phyloP scores from a whole-genome alignment of 92 coral and sea anemone genomes.

The Zoanthus gigantus region DNA sequence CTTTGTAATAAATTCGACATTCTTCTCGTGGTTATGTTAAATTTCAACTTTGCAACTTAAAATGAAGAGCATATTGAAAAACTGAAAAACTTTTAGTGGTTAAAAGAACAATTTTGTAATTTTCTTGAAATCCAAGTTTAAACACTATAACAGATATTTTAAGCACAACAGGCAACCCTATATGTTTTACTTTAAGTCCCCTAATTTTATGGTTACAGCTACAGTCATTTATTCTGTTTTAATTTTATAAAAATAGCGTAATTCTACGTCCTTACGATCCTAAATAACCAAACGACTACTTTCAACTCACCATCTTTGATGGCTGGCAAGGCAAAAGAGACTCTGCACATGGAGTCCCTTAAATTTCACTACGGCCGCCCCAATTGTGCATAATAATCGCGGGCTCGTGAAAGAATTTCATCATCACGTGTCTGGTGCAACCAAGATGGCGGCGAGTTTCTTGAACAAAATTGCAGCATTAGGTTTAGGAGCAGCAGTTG shows the following conservation, averaged over 20 bases:
- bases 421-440: constrained; percentile 64
- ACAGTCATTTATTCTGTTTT: not conserved
- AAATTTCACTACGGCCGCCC: constrained; percentile 78
- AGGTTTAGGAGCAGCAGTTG: constrained; percentile 95
- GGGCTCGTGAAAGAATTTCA: constrained; percentile 52
- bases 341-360: constrained; percentile 92
- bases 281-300: not conserved
- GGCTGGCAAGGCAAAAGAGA: constrained; percentile 77
- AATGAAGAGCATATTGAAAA: too few relatives aligned
- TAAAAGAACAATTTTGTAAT: not conserved
- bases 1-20: too few relatives aligned
- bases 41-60: too few relatives aligned
- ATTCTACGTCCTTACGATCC: not conserved
- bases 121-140: not conserved
- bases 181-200: not conserved
- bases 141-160: not conserved
- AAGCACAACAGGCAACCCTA: not conserved
- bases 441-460: constrained; percentile 97
- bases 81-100: too few relatives aligned
- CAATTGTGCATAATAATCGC: constrained; percentile 53
- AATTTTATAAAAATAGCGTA: not conserved
- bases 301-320: constrained; percentile 82
- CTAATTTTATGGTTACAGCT: not conserved
- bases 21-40: too few relatives aligned
- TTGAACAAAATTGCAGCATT: constrained; percentile 84